Base-by-base conservation (phyloP, 2,113 vertebrate species). In the Sylvilagus bachmani region DNA sequence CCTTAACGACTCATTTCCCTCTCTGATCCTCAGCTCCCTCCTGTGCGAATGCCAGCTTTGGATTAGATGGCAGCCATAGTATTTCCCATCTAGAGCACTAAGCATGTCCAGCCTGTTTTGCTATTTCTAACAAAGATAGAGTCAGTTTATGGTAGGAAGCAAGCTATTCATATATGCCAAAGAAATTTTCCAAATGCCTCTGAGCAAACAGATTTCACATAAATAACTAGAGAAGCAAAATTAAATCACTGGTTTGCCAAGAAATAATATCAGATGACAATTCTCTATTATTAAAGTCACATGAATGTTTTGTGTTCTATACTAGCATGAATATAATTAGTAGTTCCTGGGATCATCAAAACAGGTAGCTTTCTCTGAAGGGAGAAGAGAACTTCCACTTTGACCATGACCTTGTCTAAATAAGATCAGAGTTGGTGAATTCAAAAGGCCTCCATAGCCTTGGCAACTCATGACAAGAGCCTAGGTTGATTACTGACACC, bases 211-310 rank as follows among this genome's bases (percentile, higher is more conserved):
- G 33, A 93, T 58, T 86, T 94, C 84, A 86, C 27, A 73, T 49
- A 89, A 96, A 83, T 38, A 84, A 70, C 82, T 66, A 58, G 9
- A 93, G 33, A 7, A 79, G 27, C 62, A 88, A 96, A 97, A 86
- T 58, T 66, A 90, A 96, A 82, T 61, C 49, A 77, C 44, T 25
- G 19, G 49, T 94, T 74, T 64, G 77, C 10, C 49, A 70, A 66
- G 38, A 89, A 93, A 73, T 53, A 51, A 88, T 83, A 13, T 21
- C 53, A 49, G 71, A 80, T 58, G 14, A 22, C 17, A 53, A 16
- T 71, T 74, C 25, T 85, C 55, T 79, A 36, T 58, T 78, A 78
- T 91, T 58, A 89, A 62, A 36, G n/a, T 83, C 61, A 71, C 8
- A 49, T 0, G n/a, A 51, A 36, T n/a, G 31, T 19, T 36, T 58